Percentiles rank a stretch among this genome's conserved stretches.
Conservation (phyloP, 2,888 invertebrate species). For the Hetaerina titia region DNA sequence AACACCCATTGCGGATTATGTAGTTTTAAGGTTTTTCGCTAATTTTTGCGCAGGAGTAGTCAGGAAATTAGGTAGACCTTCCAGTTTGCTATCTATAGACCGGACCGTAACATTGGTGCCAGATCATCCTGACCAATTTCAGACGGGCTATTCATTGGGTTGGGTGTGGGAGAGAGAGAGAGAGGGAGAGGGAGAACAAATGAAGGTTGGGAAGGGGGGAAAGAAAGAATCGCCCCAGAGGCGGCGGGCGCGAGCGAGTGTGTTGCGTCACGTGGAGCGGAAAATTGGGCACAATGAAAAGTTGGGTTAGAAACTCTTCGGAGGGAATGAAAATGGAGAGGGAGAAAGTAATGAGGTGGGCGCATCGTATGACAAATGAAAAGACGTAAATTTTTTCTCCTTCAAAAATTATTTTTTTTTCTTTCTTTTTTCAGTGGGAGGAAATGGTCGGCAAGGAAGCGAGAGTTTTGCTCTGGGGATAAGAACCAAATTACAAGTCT, state of each 20-base stretch:
- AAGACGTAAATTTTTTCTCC: neutral
- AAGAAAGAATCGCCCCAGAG: neutral
- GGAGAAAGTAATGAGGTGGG: neutral
- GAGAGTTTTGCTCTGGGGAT: too few species aligned
- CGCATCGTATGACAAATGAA: neutral
- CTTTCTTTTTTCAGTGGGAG: neutral
- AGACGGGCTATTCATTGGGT: neutral
- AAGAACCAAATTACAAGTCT: too few species aligned
- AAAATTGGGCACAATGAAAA: neutral
- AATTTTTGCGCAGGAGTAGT: too few species aligned
- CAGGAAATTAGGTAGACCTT: neutral
- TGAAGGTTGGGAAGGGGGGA: too few species aligned
- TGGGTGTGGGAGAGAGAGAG: neutral
- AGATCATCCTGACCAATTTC: neutral
- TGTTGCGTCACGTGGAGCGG: conserved; percentile 25
- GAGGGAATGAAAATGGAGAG: neutral
- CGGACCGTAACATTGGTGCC: neutral
- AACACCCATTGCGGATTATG: too few species aligned
- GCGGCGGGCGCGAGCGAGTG: neutral
- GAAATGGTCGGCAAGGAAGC: too few species aligned
- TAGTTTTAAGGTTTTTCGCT: too few species aligned
- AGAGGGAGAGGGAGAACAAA: neutral
- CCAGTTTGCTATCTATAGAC: neutral
- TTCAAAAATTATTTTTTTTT: neutral
- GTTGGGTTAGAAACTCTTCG: neutral